Evolutionary conservation across 2,797 vertebrate species (phyloP).

Genomic region (Pseudochromis fuscus): DNA sequence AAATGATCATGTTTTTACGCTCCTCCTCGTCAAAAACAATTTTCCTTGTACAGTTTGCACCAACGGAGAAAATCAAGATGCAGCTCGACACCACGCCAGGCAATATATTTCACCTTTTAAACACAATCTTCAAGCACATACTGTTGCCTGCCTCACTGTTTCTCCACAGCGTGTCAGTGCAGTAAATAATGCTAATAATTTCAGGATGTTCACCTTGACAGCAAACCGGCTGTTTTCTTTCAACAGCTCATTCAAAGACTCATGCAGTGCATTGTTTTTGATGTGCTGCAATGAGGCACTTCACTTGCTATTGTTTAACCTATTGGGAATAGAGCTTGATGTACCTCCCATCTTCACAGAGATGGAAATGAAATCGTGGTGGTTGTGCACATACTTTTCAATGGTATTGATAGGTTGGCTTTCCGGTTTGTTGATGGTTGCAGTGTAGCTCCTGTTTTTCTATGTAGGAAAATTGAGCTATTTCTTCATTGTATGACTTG

Average conservation of each 20-base stretch:
- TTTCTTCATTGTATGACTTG: slow-evolving; percentile 44
- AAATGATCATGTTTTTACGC: slow-evolving; percentile 43
- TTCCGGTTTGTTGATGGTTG: slow-evolving; percentile 64
- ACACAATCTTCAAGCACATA: slow-evolving; percentile 66
- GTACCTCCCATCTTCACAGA: slow-evolving; percentile 65
- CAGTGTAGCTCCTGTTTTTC: slow-evolving; percentile 56
- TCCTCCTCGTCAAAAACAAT: slow-evolving; percentile 37
- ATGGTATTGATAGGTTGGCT: slow-evolving; percentile 69
- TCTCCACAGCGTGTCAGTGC: slow-evolving; percentile 61
- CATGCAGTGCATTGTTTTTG: slow-evolving; percentile 69
- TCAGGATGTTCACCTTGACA: slow-evolving; percentile 79
- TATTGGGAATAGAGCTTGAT: slow-evolving; percentile 76
- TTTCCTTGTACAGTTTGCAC: slow-evolving; percentile 57
- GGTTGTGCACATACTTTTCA: slow-evolving; percentile 55
- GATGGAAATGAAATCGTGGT: slow-evolving; percentile 67
- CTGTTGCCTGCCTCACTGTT: slow-evolving; percentile 52
- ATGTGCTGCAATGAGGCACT: slow-evolving; percentile 75
- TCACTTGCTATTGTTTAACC: slow-evolving; percentile 81
- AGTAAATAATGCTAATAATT: slow-evolving; percentile 83
- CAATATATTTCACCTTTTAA: slow-evolving; percentile 77
- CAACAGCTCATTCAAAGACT: slow-evolving; percentile 72
- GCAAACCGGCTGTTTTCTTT: slow-evolving; percentile 78
- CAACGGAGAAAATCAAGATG: slow-evolving; percentile 66
- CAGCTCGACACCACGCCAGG: slow-evolving; percentile 54
- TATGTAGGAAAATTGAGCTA: slow-evolving; percentile 51